These are phyloP conservation scores for Champsocephalus gunnari DNA, from an alignment of 2,797 vertebrate genomes.

Conservation along the genomic window DNA sequence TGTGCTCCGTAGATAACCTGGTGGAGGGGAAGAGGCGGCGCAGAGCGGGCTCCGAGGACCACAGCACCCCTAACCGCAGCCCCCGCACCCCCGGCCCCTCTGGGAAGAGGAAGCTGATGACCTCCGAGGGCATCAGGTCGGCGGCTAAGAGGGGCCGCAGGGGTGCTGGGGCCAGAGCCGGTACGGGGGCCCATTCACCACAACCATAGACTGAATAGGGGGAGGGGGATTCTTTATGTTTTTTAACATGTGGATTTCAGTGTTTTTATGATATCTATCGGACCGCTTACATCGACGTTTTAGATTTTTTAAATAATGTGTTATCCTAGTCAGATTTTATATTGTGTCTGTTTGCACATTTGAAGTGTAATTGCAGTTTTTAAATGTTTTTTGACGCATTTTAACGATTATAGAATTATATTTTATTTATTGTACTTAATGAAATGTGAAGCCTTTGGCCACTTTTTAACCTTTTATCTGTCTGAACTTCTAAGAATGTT, in stretches of 20 bases:
- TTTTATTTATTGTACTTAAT: neutral
- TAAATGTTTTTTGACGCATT: neutral
- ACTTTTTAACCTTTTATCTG: neutral
- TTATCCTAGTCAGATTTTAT: neutral
- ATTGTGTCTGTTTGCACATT: neutral
- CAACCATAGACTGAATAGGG: slow-evolving; percentile 20
- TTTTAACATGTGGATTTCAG: neutral
- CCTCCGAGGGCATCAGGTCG: slow-evolving; percentile 84
- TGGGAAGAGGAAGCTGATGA: slow-evolving; percentile 91
- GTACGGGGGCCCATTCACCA: slow-evolving; percentile 74
- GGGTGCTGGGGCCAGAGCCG: slow-evolving; percentile 82
- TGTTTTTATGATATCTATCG: neutral
- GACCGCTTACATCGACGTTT: neutral
- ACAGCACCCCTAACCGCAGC: slow-evolving; percentile 72
- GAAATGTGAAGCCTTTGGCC: neutral
- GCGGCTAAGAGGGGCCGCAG: slow-evolving; percentile 93
- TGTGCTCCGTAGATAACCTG: slow-evolving; percentile 88
- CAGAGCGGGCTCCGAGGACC: slow-evolving; percentile 80
- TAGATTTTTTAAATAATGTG: slow-evolving; percentile 12
- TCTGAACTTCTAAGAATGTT: neutral
- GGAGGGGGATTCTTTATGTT: too few species aligned
- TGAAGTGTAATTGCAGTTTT: neutral
- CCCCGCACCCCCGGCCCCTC: slow-evolving; percentile 82
- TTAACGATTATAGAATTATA: neutral
- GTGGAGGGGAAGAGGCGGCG: slow-evolving; percentile 96